phyloP scores from a whole-genome alignment of 1,140 invertebrate genomes.

The Nixonia krombeini region DNA sequence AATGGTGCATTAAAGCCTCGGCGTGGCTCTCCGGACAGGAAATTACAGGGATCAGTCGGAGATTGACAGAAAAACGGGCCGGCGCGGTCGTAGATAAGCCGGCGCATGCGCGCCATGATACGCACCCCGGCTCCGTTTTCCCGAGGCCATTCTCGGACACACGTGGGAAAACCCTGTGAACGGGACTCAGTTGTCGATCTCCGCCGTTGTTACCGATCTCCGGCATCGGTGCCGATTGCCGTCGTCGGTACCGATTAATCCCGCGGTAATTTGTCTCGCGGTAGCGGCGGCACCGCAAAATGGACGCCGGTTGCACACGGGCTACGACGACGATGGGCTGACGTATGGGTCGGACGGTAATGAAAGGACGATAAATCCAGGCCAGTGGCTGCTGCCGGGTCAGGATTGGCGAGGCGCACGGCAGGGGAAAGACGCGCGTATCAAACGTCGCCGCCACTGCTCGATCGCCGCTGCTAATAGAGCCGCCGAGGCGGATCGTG shows the following conservation, averaged over 20 bases:
- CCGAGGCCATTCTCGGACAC: constrained; percentile 29
- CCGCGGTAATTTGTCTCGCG: too few species aligned
- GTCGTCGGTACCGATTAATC: too few species aligned
- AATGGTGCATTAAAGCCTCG: constrained; percentile 70
- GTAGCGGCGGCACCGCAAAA: too few species aligned
- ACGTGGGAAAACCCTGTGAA: constrained; percentile 50
- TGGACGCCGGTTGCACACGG: constrained; percentile 4
- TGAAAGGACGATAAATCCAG: constrained; percentile 23
- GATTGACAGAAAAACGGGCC: constrained; percentile 71
- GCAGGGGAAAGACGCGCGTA: constrained; percentile 13
- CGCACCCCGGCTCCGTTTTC: constrained; percentile 39
- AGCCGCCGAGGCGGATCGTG: constrained; percentile 28
- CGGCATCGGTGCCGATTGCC: too few species aligned
- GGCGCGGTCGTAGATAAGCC: constrained; percentile 49
- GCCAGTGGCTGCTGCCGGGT: constrained; percentile 4
- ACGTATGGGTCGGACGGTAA: constrained; percentile 14
- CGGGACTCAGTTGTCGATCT: too few species aligned
- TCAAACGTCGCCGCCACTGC: constrained; percentile 19
- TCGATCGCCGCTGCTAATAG: constrained; percentile 52
- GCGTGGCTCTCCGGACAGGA: constrained; percentile 70
- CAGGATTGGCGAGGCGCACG: constrained; percentile 14
- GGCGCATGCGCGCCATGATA: constrained; percentile 23
- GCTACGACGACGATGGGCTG: constrained; percentile 14
- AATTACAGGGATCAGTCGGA: constrained; percentile 71
- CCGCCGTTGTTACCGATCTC: too few species aligned